Evolutionary conservation across 2,797 vertebrate species (phyloP).

Genomic region (Taenioides sp.): DNA sequence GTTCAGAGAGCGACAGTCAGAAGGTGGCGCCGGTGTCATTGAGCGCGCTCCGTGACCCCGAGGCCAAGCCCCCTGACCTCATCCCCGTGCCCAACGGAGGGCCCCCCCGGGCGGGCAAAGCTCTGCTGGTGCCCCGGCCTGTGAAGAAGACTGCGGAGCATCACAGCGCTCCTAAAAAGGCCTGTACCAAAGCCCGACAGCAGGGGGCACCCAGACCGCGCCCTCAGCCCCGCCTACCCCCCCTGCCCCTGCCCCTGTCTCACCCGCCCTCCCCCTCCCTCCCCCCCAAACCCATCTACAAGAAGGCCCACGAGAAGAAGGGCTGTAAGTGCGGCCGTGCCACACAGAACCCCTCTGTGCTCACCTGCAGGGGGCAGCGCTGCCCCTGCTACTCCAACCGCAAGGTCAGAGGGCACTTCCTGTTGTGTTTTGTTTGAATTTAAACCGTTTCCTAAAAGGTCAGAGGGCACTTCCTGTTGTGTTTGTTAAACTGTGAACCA

Average conservation of each 20-base stretch:
- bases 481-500: constrained; percentile 7
- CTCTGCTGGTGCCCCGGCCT: constrained; percentile 86
- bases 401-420: constrained; percentile 73
- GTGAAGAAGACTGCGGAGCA: constrained; percentile 94
- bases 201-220: constrained; percentile 91
- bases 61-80: constrained; percentile 79
- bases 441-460: constrained; percentile 9
- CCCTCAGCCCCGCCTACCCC: constrained; percentile 86
- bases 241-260: constrained; percentile 73
- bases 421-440: not conserved
- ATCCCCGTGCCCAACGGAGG: constrained; percentile 92
- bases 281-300: constrained; percentile 97
- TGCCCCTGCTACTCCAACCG: constrained; percentile 99
- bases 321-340: constrained; percentile 99
- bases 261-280: constrained; percentile 81
- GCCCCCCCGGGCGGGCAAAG: constrained; percentile 90
- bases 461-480: not conserved
- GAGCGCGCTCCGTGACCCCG: constrained; percentile 82
- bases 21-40: constrained; percentile 94
- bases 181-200: constrained; percentile 91
- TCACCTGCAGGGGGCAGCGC: constrained; percentile 98
- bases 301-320: constrained; percentile 99
- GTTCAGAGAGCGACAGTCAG: constrained; percentile 97
- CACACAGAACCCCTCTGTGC: constrained; percentile 99
- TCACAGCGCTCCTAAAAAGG: constrained; percentile 89